Evolutionary conservation across 1,140 invertebrate species (phyloP), one percentile per base, ranked within the genome.

Genomic region (Megalopta genalis): DNA sequence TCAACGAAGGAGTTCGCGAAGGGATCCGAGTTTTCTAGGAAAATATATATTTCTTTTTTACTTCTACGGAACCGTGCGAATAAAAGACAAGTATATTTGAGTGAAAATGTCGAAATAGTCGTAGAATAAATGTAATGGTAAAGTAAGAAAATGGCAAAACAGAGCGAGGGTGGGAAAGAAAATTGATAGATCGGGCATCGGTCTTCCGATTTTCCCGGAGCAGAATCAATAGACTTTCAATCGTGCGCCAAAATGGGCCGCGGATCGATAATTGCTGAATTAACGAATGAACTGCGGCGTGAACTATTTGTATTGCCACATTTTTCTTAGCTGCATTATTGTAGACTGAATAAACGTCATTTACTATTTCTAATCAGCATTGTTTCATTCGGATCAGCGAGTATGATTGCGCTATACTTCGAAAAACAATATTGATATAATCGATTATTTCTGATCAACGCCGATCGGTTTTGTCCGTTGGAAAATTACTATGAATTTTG

Each of bases 291-390:
- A 57, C 46, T 18, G 75, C 57, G 21, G 62, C 59, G n/a, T 62
- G 1, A 60, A 32, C 23, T 25, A 62, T 84, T 84, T 77, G n/a
- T 77, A 84, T 8, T 25, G 42, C 27, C 49, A 77, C 25, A 21
- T 73, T 85, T 85, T 71, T 70, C 63, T 57, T 84, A 85, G 37
- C 16, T 32, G 9, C 37, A 39, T 74, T 73, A 74, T 67, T 84
- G 57, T 81, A 74, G 25, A 71, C 70, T 69, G 37, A 81, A 84
- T 85, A 85, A 85, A 80, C 59, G 37, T 54, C 65, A 37, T 70
- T 71, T 67, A 80, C 75, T 66, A 60, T 70, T 66, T 65, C 7
- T 52, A 62, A 49, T 0, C 0, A 10, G 23, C 1, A 1, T 68
- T n/a, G 2, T 23, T 23, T 67, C 23, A 8, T 59, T 42, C 49